Base-by-base conservation (phyloP, 2,888 invertebrate species). In the Heliconius sara region DNA sequence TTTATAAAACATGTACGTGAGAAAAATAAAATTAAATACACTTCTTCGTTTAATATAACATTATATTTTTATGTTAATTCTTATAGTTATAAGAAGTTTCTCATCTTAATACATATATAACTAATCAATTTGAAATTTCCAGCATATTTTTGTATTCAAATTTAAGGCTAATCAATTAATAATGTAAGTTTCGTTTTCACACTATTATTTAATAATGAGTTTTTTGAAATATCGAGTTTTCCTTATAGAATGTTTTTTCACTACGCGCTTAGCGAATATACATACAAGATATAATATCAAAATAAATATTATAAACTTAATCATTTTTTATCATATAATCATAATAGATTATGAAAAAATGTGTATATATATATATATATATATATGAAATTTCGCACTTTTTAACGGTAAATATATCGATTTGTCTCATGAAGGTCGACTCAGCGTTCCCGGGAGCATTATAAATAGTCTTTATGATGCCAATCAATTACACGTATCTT, bases 371-470 rank as follows among this genome's bases (percentile, higher is more conserved):
- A 7, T 65, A 34, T 10, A 7, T 13, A 2, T 63, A n/a, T 25
- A 27, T 65, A 16, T 5, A 65, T 65, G 60, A n/a, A n/a, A 39
- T 60, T 57, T 60, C 16, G 34, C 60, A 73, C 73, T 60, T 73
- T 73, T 27, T 73, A 73, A 39, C 34, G 25, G 60, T 73, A 73
- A 60, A 60, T 73, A 84, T 82, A 82, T 79, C 80, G 83, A 82
- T 83, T 80, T 83, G 83, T 84, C 77, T 79, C 81, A 66, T 71
- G 66, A 81, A 79, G 74, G 77, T 66, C 70, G 67, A 52, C 52
- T 30, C 72, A 72, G 63, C 57, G 52, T 78, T 73, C 79, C 81
- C 81, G 79, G 79, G 79, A 70, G 70, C 22, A 57, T 74, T 81
- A 81, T 77, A 81, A 77, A 77, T 80, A 80, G 72, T 63, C 30